Base-by-base conservation (phyloP, 2,888 invertebrate species). In the Clepsis dumicolana region DNA sequence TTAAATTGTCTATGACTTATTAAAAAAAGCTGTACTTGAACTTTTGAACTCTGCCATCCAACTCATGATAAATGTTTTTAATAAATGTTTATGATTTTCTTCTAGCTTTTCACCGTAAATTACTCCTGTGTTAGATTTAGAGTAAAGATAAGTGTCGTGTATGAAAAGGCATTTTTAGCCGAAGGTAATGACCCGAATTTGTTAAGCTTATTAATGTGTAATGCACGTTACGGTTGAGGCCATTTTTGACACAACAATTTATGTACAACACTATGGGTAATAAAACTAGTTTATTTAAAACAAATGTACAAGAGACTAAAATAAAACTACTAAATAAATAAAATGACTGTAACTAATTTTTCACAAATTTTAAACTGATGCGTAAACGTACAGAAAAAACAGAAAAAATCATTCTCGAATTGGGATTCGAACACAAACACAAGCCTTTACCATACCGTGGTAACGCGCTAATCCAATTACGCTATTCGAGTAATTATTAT, bases 41-140 rank as follows among this genome's bases (percentile, higher is more conserved):
- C 50, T 61, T 50, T 24, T 32, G 48, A 32, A 32, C 44, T 35
- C 25, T 4, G 32, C 14, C 25, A 16, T 24, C 1, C 7, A 38
- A 57, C 7, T 24, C 38, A 64, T 64, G 1, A 38, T 53, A 5
- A 14, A n/a, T n/a, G n/a, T n/a, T 35, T 32, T 32, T 7, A 14
- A 21, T 21, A 5, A 21, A 52, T 62, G 25, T 53, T 32, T 25
- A n/a, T 14, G 21, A 21, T 2, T 24, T 14, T 12, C 18, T 38
- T 59, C n/a, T 59, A 59, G 48, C 32, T 41, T 56, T 59, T 38
- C 41, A 59, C 52, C 65, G 52, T 38, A n/a, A 59, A 59, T 52
- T 59, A 44, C 18, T 44, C 18, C 4, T 38, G 25, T 52, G 25
- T 65, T 41, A 38, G 21, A 52, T 56, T 59, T 52, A 29, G 50